phyloP scores from a whole-genome alignment of 2,797 vertebrate species.

The Hapalemur alaotrensis region DNA sequence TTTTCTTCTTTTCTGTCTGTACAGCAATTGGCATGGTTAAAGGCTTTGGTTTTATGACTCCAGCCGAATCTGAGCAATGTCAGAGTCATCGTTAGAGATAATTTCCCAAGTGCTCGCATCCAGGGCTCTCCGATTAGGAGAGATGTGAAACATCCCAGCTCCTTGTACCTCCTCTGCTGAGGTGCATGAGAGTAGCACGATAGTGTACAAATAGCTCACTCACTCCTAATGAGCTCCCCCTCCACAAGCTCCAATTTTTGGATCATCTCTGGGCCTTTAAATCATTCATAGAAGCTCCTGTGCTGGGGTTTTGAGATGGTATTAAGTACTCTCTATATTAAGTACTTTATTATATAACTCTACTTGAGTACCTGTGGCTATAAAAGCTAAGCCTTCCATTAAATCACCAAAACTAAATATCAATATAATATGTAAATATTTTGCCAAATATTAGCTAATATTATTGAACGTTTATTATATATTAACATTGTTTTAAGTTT shows the following conservation, averaged over 20 bases:
- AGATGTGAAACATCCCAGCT: neutral
- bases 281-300: neutral
- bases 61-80: neutral
- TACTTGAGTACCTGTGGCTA: neutral
- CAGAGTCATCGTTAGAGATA: neutral
- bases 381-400: neutral
- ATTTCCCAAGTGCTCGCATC: neutral
- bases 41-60: neutral
- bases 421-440: neutral
- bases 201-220: neutral
- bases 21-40: neutral
- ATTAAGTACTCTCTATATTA: neutral
- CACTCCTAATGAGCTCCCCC: neutral
- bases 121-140: neutral
- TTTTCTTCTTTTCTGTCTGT: slow-evolving; percentile 1
- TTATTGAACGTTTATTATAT: neutral
- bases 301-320: neutral
- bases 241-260: neutral
- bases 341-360: neutral
- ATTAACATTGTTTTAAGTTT: neutral
- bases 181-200: accelerated
- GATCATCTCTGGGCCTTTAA: neutral
- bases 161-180: neutral
- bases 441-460: neutral
- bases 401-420: neutral